These are phyloP conservation scores for Epinephelus moara DNA, from an alignment of 2,113 vertebrate species.

Conservation along the genomic window DNA sequence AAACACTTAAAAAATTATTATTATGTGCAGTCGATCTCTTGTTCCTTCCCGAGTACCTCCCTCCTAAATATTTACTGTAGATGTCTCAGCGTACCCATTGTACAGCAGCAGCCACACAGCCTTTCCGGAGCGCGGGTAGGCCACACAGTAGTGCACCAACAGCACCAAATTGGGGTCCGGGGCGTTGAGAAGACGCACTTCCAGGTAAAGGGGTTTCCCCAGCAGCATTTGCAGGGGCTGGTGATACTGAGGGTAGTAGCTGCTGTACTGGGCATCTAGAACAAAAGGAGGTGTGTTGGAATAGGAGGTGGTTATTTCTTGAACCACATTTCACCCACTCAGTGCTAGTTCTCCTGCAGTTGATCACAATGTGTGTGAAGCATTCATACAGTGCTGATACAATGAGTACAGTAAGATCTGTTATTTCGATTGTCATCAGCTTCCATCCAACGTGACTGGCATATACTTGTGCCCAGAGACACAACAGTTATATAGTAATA, in stretches of 20 bases:
- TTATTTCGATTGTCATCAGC: neutral
- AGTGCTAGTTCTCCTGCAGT: neutral
- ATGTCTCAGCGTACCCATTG: constrained; percentile 77
- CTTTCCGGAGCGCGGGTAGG: constrained; percentile 84
- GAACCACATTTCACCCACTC: neutral
- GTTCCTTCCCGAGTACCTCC: neutral
- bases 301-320: neutral
- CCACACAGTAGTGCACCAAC: constrained; percentile 86
- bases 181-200: constrained; percentile 82
- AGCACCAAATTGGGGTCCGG: constrained; percentile 81
- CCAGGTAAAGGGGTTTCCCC: constrained; percentile 83
- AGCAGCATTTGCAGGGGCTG: constrained; percentile 82
- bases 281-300: constrained; percentile 3
- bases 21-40: neutral
- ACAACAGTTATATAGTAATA: neutral
- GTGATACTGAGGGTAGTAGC: constrained; percentile 84
- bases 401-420: neutral
- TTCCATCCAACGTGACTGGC: neutral
- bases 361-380: neutral
- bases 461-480: neutral
- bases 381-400: neutral
- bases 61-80: neutral
- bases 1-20: neutral
- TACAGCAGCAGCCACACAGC: constrained; percentile 85
- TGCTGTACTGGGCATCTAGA: constrained; percentile 78